Evolutionary conservation across 2,888 invertebrate species (phyloP), one percentile per base, ranked within the genome.

Genomic region (Caenorhabditis angaria): DNA sequence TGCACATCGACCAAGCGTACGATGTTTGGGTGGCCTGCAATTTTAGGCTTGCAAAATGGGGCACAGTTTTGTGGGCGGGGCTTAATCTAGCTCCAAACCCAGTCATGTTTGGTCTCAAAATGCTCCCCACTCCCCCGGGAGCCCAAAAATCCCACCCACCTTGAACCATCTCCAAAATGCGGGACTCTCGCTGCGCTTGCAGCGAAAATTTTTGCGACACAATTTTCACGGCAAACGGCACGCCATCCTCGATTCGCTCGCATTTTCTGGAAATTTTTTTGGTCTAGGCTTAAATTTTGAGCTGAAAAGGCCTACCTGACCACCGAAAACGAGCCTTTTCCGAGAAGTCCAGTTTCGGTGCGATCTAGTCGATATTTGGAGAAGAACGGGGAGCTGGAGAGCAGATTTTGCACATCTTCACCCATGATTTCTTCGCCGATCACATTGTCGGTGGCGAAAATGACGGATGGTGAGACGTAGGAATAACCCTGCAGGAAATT

Each of bases 381-480:
- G 90, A 94, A 94, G 90, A 95, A 95, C 24, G 92, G 91, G 0
- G 94, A 94, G 85, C 93, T 92, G 92, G 92, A 90, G 55, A 82
- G 70, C 14, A 83, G 67, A 0, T 68, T 55, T n/a, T 78, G 72
- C 10, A 82, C 75, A 28, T 80, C 74, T 50, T 83, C 79, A 5
- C 76, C 78, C 59, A 86, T 60, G 18, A 82, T 91, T 83, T 93
- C 92, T 67, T 92, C 92, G 24, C 92, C 92, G 80, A 93, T 91
- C 3, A 91, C 91, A 87, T 93, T 93, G 81, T 89, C 89, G 67
- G 88, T 89, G 66, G 88, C 88, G 89, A 94, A 94, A 77, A 94
- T 90, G 77, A 95, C 92, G 73, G 94, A 94, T 0, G 97, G 97
- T 0, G 96, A 94, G 63, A 97, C 93, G 89, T 94, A 97, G 0